Percentiles rank a stretch among this genome's conserved stretches.
Conservation (phyloP, 1,140 invertebrate genomes). For the Neodiprion lecontei region DNA sequence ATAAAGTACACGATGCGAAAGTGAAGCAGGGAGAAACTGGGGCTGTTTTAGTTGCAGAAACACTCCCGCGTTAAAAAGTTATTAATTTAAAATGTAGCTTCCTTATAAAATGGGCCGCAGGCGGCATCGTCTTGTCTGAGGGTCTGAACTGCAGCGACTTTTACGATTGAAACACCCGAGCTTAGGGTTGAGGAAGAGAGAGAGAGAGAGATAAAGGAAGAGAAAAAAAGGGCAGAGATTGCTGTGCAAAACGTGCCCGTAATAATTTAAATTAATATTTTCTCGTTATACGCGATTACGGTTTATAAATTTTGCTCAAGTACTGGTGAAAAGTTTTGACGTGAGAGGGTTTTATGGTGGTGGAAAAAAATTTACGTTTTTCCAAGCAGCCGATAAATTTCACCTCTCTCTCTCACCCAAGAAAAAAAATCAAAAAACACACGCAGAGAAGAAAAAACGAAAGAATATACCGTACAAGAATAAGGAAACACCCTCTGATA, state of each 20-base stretch:
- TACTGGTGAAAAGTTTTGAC: not conserved
- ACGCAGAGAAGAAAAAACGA: not conserved
- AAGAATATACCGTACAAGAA: not conserved
- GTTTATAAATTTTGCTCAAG: not conserved
- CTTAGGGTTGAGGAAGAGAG: not conserved
- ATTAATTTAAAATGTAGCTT: slow-evolving; percentile 1
- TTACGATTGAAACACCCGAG: slow-evolving; percentile 3
- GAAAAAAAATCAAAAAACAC: not conserved
- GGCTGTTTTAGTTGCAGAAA: not conserved
- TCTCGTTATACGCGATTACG: not conserved
- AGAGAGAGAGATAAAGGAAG: not conserved
- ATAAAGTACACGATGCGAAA: not conserved
- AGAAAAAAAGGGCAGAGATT: too few species aligned
- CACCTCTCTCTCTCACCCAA: not conserved
- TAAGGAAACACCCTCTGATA: not conserved
- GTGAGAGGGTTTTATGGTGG: not conserved
- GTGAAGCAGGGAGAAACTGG: not conserved
- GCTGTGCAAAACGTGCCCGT: not conserved
- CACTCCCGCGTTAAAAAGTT: slow-evolving; percentile 1
- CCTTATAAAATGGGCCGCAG: not conserved
- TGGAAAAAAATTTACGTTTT: not conserved
- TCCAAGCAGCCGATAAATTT: not conserved
- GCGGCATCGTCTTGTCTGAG: not conserved
- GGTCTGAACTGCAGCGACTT: not conserved
- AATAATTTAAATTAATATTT: not conserved